A percentile compares a stretch with the other conserved stretches of the same genome.
These are phyloP conservation scores for Pholis gunnellus DNA, from an alignment of 2,113 vertebrate genomes.

Conservation along the genomic window DNA sequence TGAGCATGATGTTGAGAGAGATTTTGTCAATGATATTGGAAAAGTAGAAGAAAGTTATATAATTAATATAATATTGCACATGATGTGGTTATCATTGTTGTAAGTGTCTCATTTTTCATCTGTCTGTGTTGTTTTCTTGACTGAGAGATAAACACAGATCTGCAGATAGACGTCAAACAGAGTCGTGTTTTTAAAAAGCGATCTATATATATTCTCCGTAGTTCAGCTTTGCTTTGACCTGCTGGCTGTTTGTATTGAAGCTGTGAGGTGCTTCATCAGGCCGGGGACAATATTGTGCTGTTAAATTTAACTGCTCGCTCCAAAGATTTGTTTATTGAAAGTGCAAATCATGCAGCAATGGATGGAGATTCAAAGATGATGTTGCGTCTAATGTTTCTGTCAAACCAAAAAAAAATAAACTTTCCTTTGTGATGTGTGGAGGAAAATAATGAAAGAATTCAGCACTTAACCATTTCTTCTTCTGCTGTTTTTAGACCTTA, in stretches of 20 bases:
- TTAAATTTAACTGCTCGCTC: constrained; percentile 16
- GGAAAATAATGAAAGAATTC: too few relatives aligned
- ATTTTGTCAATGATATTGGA: too few relatives aligned
- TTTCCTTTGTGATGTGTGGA: background rate
- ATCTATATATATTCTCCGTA: background rate
- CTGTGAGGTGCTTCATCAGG: constrained; percentile 26
- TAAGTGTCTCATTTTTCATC: too few relatives aligned
- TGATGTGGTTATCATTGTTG: too few relatives aligned
- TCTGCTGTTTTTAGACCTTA: too few relatives aligned
- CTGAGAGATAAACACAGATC: background rate
- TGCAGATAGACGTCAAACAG: background rate
- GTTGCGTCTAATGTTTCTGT: background rate
- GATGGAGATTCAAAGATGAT: background rate
- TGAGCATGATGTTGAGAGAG: too few relatives aligned
- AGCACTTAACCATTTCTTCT: too few relatives aligned
- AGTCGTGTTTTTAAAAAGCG: background rate
- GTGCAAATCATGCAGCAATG: constrained; percentile 49
- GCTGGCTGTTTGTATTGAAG: constrained; percentile 15
- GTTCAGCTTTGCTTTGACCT: background rate
- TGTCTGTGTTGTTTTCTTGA: too few relatives aligned
- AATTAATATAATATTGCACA: too few relatives aligned
- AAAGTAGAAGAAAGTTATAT: too few relatives aligned
- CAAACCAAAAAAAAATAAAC: background rate
- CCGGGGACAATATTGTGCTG: background rate
- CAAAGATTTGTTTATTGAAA: constrained; percentile 49